Evolutionary conservation across 2,113 vertebrate genomes (phyloP).

Genomic region (Machaerirhynchus nigripectus): DNA sequence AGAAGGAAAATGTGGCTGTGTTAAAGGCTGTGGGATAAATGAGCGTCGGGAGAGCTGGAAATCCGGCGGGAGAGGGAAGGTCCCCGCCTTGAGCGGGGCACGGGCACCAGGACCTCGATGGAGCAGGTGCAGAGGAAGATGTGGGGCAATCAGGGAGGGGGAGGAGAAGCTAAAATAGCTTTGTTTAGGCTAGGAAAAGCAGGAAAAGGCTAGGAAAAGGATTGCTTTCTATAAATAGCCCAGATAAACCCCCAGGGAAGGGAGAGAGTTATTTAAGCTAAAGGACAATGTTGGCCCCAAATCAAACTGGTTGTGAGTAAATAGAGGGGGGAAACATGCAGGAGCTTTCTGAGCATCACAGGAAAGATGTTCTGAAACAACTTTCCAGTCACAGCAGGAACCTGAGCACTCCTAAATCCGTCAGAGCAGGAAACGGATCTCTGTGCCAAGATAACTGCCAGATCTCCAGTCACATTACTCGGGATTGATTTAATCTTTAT

Average conservation of each 20-base stretch:
- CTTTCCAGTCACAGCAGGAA: slow-evolving; percentile 49
- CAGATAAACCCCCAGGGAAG: slow-evolving; percentile 3
- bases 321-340: slow-evolving; percentile 20
- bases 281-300: slow-evolving; percentile 55
- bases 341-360: slow-evolving; percentile 54
- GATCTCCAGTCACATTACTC: slow-evolving; percentile 36
- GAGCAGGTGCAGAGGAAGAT: slow-evolving; percentile 17
- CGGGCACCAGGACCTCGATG: not conserved
- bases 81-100: not conserved
- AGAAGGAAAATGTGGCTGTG: not conserved
- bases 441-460: slow-evolving; percentile 1
- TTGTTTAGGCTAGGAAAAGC: slow-evolving; percentile 24
- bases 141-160: not conserved
- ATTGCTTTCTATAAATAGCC: slow-evolving; percentile 26
- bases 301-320: slow-evolving; percentile 59
- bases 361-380: slow-evolving; percentile 63
- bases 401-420: slow-evolving; percentile 32
- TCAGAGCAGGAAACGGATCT: slow-evolving; percentile 35
- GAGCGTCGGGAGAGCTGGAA: not conserved
- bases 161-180: not conserved
- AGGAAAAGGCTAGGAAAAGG: slow-evolving; percentile 26
- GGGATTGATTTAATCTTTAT: not conserved
- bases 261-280: slow-evolving; percentile 40
- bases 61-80: not conserved
- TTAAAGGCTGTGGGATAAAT: not conserved